Conservation (phyloP, 2,797 vertebrate species). For the Hapalemur alaotrensis region DNA sequence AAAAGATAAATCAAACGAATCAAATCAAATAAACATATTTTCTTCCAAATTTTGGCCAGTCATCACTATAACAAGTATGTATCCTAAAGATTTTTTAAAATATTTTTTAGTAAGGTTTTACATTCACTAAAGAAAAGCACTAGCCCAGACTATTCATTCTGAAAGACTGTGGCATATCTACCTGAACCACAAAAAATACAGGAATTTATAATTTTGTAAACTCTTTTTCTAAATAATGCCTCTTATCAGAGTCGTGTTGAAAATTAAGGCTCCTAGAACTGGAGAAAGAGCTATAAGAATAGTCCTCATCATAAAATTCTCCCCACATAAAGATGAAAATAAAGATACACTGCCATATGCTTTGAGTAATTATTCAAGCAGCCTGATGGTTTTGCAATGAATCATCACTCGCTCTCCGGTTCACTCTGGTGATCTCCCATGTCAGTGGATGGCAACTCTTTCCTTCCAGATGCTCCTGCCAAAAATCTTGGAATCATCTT, state of each 20-base stretch:
- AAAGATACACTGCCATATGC: background rate
- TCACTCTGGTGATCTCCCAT: background rate
- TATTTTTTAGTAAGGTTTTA: constrained; percentile 4
- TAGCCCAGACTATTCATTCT: background rate
- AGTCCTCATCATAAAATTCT: constrained; percentile 17
- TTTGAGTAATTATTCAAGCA: constrained; percentile 4
- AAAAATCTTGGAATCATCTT: background rate
- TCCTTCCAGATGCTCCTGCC: background rate
- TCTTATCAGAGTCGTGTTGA: constrained; percentile 4
- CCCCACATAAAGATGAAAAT: constrained; percentile 1
- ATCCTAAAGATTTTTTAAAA: background rate
- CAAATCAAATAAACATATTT: background rate
- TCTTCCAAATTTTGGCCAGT: background rate
- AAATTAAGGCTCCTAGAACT: constrained; percentile 40
- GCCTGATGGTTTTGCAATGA: constrained; percentile 7
- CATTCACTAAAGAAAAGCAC: background rate
- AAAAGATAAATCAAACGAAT: background rate
- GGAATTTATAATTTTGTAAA: background rate
- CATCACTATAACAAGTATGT: background rate
- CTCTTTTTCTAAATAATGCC: constrained; percentile 11
- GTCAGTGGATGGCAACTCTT: background rate
- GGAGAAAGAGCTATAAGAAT: background rate
- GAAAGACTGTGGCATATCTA: background rate
- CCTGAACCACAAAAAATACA: background rate
- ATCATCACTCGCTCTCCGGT: background rate